Base-by-base conservation (phyloP, 2,888 invertebrate genomes). In the Apotomis turbidana region DNA sequence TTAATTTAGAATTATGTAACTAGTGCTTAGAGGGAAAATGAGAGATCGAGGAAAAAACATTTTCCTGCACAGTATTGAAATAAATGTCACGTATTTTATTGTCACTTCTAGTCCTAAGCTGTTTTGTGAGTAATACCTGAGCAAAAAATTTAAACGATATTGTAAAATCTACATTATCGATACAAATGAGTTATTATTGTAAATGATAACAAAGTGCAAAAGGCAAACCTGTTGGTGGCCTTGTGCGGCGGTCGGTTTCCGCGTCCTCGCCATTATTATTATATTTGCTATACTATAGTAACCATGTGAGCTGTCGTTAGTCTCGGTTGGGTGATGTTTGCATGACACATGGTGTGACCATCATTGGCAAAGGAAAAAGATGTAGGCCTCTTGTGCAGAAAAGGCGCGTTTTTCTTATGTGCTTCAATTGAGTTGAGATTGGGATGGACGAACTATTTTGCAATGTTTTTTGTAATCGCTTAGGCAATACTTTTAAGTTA, bases 211-310 rank as follows among this genome's bases (percentile, higher is more conserved):
- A 51, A 60, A 55, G 60, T 70, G 38, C 61, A 54, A 46, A 73
- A 74, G 67, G 41, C 59, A 73, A 77, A 75, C 76, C 72, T 58
- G 76, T 72, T 68, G 13, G 74, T 54, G 69, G 59, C 78, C 78
- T 78, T 78, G 76, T 36, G 62, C 12, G 36, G 12, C 13, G 27
- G 27, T 27, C 27, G 27, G 41, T 61, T 63, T 71, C 71, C 52
- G 67, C 51, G 27, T 67, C 54, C 71, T 36, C 51, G 52, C 38
- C n/a, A 64, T 46, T 46, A 38, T 63, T 3, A 41, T 46, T 58
- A 59, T 52, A 71, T 44, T 60, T 60, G 60, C 55, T 15, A 3
- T 10, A 55, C 10, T 52, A 41, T 66, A 66, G 57, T 41, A 44
- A 15, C n/a, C 9, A 60, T 10, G 49, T 49, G 10, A 52, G 5